These are phyloP conservation scores for Onychostoma macrolepis DNA, from an alignment of 2,113 vertebrate species.

Conservation along the genomic window DNA sequence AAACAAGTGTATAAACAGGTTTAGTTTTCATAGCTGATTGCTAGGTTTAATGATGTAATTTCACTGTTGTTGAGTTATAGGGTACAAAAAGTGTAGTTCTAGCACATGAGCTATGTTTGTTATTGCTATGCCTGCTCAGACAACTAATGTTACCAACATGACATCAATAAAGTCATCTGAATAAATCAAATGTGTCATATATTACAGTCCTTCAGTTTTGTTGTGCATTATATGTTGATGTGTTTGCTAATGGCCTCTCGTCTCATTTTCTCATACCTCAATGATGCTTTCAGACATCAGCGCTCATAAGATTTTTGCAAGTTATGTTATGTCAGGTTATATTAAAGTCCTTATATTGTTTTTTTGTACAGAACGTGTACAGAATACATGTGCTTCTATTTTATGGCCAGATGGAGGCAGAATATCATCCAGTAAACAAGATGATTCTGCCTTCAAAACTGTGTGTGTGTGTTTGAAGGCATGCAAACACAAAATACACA, in stretches of 20 bases:
- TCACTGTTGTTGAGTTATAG: background rate
- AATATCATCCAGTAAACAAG: background rate
- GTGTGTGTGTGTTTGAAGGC: background rate
- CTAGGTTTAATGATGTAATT: background rate
- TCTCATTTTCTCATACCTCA: background rate
- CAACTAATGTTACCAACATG: background rate
- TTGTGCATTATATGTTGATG: background rate
- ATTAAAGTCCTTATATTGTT: background rate
- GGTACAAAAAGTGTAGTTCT: background rate
- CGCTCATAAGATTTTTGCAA: background rate
- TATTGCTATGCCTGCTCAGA: background rate
- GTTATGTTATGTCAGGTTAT: background rate
- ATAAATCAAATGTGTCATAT: background rate
- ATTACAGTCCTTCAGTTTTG: background rate
- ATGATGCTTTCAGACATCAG: background rate
- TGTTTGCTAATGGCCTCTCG: background rate
- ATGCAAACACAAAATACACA: background rate
- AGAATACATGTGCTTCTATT: conserved; percentile 6
- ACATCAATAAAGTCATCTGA: background rate
- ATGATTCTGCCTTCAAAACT: background rate
- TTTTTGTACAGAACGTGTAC: background rate
- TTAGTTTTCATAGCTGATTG: background rate
- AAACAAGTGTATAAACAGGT: too few species aligned
- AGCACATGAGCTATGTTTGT: background rate
- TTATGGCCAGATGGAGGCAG: conserved; percentile 43